phyloP scores from a whole-genome alignment of 2,113 vertebrate genomes.

The Callocephalon fimbriatum region DNA sequence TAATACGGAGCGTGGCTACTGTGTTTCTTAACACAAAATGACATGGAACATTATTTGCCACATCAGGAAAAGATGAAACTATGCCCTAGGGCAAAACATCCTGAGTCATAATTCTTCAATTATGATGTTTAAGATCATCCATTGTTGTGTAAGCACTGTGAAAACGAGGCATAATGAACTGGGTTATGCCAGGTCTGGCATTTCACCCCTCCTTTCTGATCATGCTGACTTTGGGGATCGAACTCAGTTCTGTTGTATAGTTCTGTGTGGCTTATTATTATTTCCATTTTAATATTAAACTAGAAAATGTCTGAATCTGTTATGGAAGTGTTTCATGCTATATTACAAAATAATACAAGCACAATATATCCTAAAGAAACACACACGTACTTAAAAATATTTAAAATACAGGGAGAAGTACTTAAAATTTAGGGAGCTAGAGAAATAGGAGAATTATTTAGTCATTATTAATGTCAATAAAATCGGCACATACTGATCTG shows the following conservation, averaged over 20 bases:
- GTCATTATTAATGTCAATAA: neutral
- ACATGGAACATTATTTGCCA: slow-evolving; percentile 41
- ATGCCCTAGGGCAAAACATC: slow-evolving; percentile 36
- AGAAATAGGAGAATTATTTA: neutral
- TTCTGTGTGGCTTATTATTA: neutral
- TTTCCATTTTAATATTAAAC: neutral
- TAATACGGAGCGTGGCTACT: neutral
- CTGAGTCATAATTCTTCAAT: slow-evolving; percentile 61
- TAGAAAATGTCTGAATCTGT: neutral
- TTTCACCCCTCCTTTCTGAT: slow-evolving; percentile 20
- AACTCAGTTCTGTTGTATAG: neutral
- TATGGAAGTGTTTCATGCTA: neutral
- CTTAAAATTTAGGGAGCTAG: neutral
- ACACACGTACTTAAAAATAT: neutral
- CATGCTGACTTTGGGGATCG: neutral
- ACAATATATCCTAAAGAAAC: neutral
- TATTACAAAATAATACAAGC: neutral
- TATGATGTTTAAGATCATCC: slow-evolving; percentile 54
- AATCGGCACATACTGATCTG: neutral
- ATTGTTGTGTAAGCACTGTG: slow-evolving; percentile 28
- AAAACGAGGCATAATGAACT: slow-evolving; percentile 32
- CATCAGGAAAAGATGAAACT: slow-evolving; percentile 44
- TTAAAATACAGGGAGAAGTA: neutral
- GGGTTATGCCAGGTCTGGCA: slow-evolving; percentile 19
- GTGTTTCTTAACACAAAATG: slow-evolving; percentile 18